These are phyloP conservation scores for Notocelia uddmanniana DNA, from an alignment of 2,888 invertebrate genomes.

Conservation along the genomic window DNA sequence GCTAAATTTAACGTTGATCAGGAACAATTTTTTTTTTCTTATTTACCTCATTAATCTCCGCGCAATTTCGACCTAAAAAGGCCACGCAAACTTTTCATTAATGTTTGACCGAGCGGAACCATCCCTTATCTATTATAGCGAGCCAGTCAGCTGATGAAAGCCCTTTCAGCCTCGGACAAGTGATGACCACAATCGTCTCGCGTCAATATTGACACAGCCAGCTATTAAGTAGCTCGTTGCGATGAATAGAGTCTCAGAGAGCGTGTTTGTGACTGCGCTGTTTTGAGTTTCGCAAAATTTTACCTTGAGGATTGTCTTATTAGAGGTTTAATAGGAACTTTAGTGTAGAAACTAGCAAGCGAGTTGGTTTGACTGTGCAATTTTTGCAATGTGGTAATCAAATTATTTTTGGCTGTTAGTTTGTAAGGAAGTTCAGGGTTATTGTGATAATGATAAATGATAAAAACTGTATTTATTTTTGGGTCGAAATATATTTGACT, in stretches of 20 bases:
- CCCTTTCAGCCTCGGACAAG: conserved; percentile 66
- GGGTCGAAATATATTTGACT: conserved; percentile 77
- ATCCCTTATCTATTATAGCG: conserved; percentile 36
- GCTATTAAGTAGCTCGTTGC: conserved; percentile 81
- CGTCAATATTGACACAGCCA: conserved; percentile 76
- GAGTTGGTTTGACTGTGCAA: neutral
- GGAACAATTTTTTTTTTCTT: neutral
- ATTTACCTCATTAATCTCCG: neutral
- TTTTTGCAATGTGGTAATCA: neutral
- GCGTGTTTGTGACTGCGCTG: conserved; percentile 65
- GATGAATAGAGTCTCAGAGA: conserved; percentile 73
- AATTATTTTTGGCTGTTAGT: neutral
- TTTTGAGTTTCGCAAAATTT: conserved; percentile 31
- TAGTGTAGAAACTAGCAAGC: neutral
- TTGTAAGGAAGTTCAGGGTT: neutral
- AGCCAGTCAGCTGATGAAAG: conserved; percentile 45
- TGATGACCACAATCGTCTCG: conserved; percentile 74
- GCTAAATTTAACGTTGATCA: neutral
- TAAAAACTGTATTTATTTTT: neutral
- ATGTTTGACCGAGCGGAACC: conserved; percentile 16
- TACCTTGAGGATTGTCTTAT: conserved; percentile 27
- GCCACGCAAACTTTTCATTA: conserved; percentile 7
- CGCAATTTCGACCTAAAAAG: neutral
- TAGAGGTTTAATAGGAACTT: conserved; percentile 15
- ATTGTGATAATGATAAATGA: neutral